Evolutionary conservation across 2,797 vertebrate species (phyloP), one percentile per base, ranked within the genome.

Genomic region (Kryptopterus vitreolus): DNA sequence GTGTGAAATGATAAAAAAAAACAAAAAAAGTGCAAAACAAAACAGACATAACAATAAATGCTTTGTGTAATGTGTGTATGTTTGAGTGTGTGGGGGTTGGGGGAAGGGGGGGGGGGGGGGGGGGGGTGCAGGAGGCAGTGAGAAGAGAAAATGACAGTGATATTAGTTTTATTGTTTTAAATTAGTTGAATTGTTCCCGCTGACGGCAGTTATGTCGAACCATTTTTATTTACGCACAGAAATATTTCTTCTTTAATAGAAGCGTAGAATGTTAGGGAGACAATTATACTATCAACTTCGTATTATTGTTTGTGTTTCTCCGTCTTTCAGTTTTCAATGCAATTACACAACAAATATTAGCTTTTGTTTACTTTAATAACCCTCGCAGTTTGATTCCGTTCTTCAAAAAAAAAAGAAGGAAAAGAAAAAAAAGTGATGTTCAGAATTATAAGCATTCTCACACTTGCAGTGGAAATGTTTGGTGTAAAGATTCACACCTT

Each of bases 41-140:
- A 81, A 77, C 63, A 79, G 69, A 48, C 35, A 81, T 66, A 26
- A 74, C 71, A 35, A 82, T 65, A 55, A 59, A 80, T 68, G 38
- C 46, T 58, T 26, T 71, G 18, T 72, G 38, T 12, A 13, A 11
- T 22, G 4, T 15, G 52, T 55, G 52, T 18, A 16, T 20, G 50
- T 53, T 10, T 50, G 48, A 11, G 48, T 50, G n/a, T n/a, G n/a
- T n/a, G n/a, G n/a, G n/a, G n/a, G n/a, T n/a, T n/a, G n/a, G n/a
- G n/a, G n/a, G n/a, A 15, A n/a, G n/a, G n/a, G n/a, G n/a, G n/a
- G n/a, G n/a, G n/a, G n/a, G n/a, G n/a, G n/a, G 38, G 10, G 38
- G 38, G 24, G 24, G 24, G 29, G 58, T 24, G n/a, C 24, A 13
- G 16, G 18, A 33, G 31, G 31, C 16, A 62, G 59, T 6, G 50